A percentile compares a stretch with the other conserved stretches of the same genome.
Conservation (phyloP, 2,797 vertebrate species). For the Notoglanidium macrostoma region DNA sequence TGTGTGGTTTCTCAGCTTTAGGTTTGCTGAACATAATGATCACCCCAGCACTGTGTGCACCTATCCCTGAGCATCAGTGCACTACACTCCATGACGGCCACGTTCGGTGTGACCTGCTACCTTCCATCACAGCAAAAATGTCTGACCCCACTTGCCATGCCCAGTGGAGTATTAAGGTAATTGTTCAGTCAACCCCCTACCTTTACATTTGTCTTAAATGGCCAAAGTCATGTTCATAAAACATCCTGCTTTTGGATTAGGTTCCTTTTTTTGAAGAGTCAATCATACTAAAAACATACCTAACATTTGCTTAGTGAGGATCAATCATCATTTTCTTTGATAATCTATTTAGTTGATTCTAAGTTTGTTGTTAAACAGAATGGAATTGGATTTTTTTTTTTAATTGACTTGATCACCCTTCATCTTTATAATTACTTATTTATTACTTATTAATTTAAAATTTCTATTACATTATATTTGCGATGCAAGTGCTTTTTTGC, state of each 20-base stretch:
- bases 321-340: neutral
- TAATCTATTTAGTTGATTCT: neutral
- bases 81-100: neutral
- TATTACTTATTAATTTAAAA: neutral
- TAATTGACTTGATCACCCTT: too few relatives aligned
- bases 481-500: too few relatives aligned
- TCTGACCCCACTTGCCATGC: neutral
- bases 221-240: neutral
- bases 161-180: conserved; percentile 19
- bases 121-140: neutral
- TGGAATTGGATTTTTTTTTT: neutral
- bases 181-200: neutral
- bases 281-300: neutral
- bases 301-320: neutral
- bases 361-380: neutral
- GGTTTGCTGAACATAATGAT: neutral
- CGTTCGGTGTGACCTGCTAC: neutral
- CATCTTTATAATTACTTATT: neutral
- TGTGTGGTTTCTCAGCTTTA: neutral
- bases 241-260: too few relatives aligned
- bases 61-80: neutral
- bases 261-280: neutral
- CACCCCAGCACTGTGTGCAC: neutral
- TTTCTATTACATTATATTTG: too few relatives aligned
- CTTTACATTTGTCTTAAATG: neutral